Base-by-base conservation (phyloP, 2,888 invertebrate species). In the Spodoptera littoralis region DNA sequence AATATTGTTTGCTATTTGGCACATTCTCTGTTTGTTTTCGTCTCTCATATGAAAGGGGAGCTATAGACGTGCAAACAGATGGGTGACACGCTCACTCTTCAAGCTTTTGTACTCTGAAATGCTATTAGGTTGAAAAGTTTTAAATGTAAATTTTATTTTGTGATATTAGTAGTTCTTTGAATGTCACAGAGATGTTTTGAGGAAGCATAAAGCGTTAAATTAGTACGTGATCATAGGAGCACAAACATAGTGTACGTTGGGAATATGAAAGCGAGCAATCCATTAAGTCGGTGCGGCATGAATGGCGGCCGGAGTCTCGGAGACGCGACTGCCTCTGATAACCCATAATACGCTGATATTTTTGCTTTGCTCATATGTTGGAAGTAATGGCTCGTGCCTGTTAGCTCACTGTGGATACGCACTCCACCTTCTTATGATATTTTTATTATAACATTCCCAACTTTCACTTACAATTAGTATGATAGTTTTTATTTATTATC, bases 1-100 rank as follows among this genome's bases (percentile, higher is more conserved):
- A 94, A 94, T 94, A 94, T 94, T 94, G 94, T 94, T 94, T 94
- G 93, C 94, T 94, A 91, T 93, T 94, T 94, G 93, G 91, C 94
- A 94, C 94, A 94, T 94, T 94, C 93, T 85, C 88, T 94, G 91
- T 94, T 94, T 94, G 94, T 93, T 93, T 91, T 94, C 92, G 93
- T 86, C 93, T 93, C 90, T 92, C 90, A 92, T 94, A 93, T 92
- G 93, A 93, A 93, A 93, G 93, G 94, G 94, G 94, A 93, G 93
- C 91, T 88, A 90, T 90, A 88, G 90, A 88, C 85, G 90, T 78
- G 89, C 91, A 93, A 93, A 94, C 90, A 93, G 86, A 89, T 90
- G 91, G 90, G 92, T 90, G 92, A 87, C 90, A 91, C 88, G 82
- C 85, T 82, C 86, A 18, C 18, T 91, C 88, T 87, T 83, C 75